phyloP scores from a whole-genome alignment of 1,140 invertebrate genomes.

The Parapsyche elsis region DNA sequence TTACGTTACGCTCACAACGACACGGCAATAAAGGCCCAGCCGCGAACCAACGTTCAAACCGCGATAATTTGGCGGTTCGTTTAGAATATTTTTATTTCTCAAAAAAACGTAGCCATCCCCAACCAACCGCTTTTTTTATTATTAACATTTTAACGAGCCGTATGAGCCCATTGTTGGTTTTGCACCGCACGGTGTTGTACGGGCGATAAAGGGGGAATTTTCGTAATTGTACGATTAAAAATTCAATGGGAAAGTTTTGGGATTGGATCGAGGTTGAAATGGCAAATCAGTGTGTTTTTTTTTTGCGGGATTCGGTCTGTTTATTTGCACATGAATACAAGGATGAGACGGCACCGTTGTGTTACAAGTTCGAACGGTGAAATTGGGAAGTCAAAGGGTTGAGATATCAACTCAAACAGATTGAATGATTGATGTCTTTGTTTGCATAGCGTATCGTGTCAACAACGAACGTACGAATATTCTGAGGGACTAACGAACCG shows the following conservation, averaged over 20 bases:
- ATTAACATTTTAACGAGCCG: too few species aligned
- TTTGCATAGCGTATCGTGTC: conserved; percentile 11
- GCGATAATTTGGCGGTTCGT: background rate
- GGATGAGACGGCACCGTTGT: background rate
- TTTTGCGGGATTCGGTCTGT: background rate
- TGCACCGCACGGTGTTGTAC: background rate
- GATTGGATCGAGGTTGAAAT: too few species aligned
- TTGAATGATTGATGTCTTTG: conserved; percentile 40
- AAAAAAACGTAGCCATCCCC: too few species aligned
- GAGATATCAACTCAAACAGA: conserved; percentile 24
- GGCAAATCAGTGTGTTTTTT: background rate
- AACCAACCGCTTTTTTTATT: too few species aligned
- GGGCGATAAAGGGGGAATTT: background rate
- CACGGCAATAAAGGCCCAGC: background rate
- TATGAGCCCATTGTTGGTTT: too few species aligned
- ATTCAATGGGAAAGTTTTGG: too few species aligned
- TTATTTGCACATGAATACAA: background rate
- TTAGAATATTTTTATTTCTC: too few species aligned
- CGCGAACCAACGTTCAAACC: background rate
- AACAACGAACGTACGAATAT: background rate
- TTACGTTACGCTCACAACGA: background rate
- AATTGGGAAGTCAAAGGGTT: conserved; percentile 11
- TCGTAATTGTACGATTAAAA: background rate
- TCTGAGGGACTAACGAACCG: background rate
- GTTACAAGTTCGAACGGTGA: background rate